Base-by-base conservation (phyloP, 1,140 invertebrate species). In the Goniozus legneri region DNA sequence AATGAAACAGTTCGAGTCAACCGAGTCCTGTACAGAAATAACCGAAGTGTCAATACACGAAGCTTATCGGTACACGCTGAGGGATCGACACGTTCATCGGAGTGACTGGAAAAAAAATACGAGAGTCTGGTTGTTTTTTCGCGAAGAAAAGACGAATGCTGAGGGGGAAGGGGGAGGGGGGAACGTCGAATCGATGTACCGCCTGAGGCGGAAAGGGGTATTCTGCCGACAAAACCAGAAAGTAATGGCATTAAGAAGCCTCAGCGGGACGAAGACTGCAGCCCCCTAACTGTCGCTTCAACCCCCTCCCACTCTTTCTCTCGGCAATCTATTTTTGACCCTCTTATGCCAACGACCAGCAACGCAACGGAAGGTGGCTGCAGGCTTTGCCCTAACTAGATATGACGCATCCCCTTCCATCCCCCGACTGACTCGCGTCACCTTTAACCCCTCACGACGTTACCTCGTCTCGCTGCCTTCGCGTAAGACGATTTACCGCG, bases 201-300 rank as follows among this genome's bases (percentile, higher is more conserved):
- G 24, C 10, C 24, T 27, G 10, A 27, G 10, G 24, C 24, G 10
- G 24, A 27, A 27, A 27, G 24, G n/a, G 24, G 24, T 27, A 10
- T 27, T 6, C 24, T 27, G n/a, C 24, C 4, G 10, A 10, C 10
- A 27, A 63, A 67, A 71, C 62, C 52, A 61, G 61, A 65, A n/a
- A 70, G 57, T 73, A 73, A 73, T 71, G 48, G 69, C 55, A 71
- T 74, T 73, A 73, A 60, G 71, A 74, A 74, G 57, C 70, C 71
- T 53, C 55, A 65, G 33, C 54, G 51, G 50, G 36, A 44, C 48
- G 42, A 39, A 51, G 56, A 61, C 60, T 63, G 70, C 65, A 74
- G 59, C 69, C 70, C 52, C 47, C 67, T 71, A 74, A 74, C 67
- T 74, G 67, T 64, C 44, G 30, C 40, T 10, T 24, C 21, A 4